phyloP scores from a whole-genome alignment of 1,140 invertebrate genomes.

The Steinernema feltiae region DNA sequence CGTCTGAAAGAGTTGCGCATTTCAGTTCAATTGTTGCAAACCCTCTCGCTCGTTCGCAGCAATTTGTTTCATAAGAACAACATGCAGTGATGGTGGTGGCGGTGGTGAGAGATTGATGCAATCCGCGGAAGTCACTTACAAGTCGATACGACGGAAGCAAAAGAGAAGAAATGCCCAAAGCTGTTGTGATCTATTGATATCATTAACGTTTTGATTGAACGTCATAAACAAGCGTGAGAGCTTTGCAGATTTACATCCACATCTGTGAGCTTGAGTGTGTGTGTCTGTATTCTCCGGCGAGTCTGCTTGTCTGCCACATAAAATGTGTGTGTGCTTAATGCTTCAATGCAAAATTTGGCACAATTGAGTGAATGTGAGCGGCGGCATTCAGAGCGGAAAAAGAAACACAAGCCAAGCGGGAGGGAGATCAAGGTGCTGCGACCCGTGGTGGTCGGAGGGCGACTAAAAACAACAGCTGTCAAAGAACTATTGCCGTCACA shows the following conservation, averaged over 20 bases:
- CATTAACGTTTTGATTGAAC: conserved; percentile 3
- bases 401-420: not conserved
- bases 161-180: too few species aligned
- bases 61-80: not conserved
- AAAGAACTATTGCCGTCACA: not conserved
- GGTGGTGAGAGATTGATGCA: too few species aligned
- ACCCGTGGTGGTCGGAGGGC: not conserved
- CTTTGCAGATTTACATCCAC: not conserved
- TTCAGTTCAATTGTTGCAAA: not conserved
- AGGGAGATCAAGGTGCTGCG: not conserved
- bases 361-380: too few species aligned
- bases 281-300: too few species aligned
- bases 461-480: conserved; percentile 3
- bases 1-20: conserved; percentile 17
- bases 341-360: too few species aligned
- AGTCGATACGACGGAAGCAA: too few species aligned
- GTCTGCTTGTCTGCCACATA: too few species aligned
- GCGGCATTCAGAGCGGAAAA: too few species aligned
- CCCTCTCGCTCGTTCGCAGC: not conserved
- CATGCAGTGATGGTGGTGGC: too few species aligned
- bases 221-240: conserved; percentile 3
- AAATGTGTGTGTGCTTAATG: too few species aligned
- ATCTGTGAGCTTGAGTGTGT: too few species aligned
- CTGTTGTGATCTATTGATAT: conserved; percentile 8
- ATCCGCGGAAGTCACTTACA: too few species aligned